Evolutionary conservation across 1,140 invertebrate species (phyloP).

Genomic region (Kradibia gibbosae): DNA sequence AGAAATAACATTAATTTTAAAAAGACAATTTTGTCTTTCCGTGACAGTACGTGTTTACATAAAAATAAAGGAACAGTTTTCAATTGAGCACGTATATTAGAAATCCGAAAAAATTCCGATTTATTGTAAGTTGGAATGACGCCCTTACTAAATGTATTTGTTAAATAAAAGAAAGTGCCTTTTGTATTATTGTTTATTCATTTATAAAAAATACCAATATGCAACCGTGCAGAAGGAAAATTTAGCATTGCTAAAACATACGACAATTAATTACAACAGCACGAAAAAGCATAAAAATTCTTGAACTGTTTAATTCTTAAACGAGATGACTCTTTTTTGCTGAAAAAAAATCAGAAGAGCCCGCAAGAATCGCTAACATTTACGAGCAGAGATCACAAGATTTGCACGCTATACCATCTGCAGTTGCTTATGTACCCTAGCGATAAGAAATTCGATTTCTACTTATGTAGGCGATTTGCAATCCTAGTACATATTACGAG

Average conservation of each 20-base stretch:
- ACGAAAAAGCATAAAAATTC: not conserved
- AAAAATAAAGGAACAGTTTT: too few relatives aligned
- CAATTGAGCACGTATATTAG: too few relatives aligned
- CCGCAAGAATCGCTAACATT: not conserved
- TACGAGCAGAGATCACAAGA: not conserved
- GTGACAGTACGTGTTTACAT: too few relatives aligned
- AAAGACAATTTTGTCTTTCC: too few relatives aligned
- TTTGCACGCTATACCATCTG: not conserved
- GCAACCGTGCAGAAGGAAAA: too few relatives aligned
- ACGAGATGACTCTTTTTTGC: not conserved
- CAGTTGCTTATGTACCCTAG: not conserved
- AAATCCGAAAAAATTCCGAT: too few relatives aligned
- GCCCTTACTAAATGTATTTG: too few relatives aligned
- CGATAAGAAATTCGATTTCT: slow-evolving; percentile 34
- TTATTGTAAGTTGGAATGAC: too few relatives aligned
- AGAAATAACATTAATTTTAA: too few relatives aligned
- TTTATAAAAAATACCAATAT: too few relatives aligned
- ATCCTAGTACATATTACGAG: not conserved
- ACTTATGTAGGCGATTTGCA: slow-evolving; percentile 1
- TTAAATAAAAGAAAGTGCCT: too few relatives aligned
- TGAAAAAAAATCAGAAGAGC: not conserved
- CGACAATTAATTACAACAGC: not conserved
- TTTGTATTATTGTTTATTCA: too few relatives aligned
- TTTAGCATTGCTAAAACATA: not conserved
- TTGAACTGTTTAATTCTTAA: not conserved